Conservation (phyloP, 1,140 invertebrate species). For the Musca domestica region DNA sequence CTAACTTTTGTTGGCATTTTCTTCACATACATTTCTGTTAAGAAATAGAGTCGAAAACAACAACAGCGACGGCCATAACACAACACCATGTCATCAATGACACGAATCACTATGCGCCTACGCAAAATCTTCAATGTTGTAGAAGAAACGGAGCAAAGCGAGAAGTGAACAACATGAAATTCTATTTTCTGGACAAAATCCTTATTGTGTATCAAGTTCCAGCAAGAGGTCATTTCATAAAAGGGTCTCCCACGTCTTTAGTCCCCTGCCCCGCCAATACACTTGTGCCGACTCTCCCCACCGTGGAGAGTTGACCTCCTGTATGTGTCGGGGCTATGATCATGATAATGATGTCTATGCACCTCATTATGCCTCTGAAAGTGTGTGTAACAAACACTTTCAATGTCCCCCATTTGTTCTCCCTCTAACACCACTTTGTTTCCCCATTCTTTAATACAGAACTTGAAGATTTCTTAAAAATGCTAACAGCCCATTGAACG, state of each 20-base stretch:
- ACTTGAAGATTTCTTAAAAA: slow-evolving; percentile 6
- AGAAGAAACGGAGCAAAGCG: neutral
- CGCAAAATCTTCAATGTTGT: neutral
- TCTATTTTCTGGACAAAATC: slow-evolving; percentile 15
- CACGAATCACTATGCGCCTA: slow-evolving; percentile 9
- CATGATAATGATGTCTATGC: too few relatives aligned
- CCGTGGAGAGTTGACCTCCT: slow-evolving; percentile 1
- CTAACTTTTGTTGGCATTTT: slow-evolving; percentile 5
- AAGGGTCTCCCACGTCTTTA: neutral
- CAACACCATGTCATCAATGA: neutral
- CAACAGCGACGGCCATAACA: too few relatives aligned
- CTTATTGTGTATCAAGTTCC: neutral
- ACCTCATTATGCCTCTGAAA: too few relatives aligned
- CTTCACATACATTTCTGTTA: neutral
- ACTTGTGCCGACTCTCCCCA: neutral
- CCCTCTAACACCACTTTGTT: neutral
- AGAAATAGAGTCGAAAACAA: too few relatives aligned
- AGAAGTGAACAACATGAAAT: slow-evolving; percentile 5
- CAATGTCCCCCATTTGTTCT: neutral
- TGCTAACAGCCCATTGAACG: slow-evolving; percentile 9
- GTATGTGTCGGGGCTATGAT: neutral
- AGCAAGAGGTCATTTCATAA: neutral
- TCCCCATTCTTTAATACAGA: slow-evolving; percentile 1
- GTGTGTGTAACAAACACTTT: too few relatives aligned
- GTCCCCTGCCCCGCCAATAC: neutral